phyloP scores from a whole-genome alignment of 2,113 vertebrate species.

The Geococcyx californianus region DNA sequence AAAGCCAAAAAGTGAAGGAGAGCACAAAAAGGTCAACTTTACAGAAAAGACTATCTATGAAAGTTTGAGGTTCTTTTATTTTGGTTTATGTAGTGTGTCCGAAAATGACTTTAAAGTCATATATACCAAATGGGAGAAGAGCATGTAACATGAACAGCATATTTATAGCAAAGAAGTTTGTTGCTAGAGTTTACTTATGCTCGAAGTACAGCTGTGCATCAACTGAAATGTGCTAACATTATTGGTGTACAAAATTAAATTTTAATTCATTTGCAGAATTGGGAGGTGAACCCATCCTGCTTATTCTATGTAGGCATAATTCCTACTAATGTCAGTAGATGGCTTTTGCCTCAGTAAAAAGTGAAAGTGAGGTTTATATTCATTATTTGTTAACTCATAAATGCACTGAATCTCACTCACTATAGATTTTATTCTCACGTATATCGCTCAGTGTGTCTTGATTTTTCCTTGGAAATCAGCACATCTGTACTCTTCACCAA shows the following conservation, averaged over 20 bases:
- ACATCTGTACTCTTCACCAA: conserved; percentile 66
- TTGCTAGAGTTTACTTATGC: conserved; percentile 58
- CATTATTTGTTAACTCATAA: conserved; percentile 41
- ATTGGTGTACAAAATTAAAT: conserved; percentile 53
- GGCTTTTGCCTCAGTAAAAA: conserved; percentile 42
- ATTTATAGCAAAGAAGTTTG: conserved; percentile 28
- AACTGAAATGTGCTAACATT: conserved; percentile 48
- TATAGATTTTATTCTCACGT: conserved; percentile 41
- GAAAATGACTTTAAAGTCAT: conserved; percentile 49
- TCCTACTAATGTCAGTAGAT: conserved; percentile 14
- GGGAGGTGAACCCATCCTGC: conserved; percentile 1
- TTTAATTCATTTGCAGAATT: conserved; percentile 43
- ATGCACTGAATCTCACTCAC: conserved; percentile 46
- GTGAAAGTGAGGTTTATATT: conserved; percentile 45
- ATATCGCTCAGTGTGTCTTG: conserved; percentile 50
- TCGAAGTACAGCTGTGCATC: conserved; percentile 50
- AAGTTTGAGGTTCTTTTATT: conserved; percentile 36
- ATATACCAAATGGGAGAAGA: conserved; percentile 70
- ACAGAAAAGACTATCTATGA: conserved; percentile 49
- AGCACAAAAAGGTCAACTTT: conserved; percentile 70
- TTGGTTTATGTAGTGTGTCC: conserved; percentile 25
- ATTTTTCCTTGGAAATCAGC: conserved; percentile 55
- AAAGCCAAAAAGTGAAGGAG: conserved; percentile 66
- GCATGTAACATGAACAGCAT: conserved; percentile 1
- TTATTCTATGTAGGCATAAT: conserved; percentile 15